phyloP scores from a whole-genome alignment of 2,113 vertebrate species.

The Amphiprion percula region DNA sequence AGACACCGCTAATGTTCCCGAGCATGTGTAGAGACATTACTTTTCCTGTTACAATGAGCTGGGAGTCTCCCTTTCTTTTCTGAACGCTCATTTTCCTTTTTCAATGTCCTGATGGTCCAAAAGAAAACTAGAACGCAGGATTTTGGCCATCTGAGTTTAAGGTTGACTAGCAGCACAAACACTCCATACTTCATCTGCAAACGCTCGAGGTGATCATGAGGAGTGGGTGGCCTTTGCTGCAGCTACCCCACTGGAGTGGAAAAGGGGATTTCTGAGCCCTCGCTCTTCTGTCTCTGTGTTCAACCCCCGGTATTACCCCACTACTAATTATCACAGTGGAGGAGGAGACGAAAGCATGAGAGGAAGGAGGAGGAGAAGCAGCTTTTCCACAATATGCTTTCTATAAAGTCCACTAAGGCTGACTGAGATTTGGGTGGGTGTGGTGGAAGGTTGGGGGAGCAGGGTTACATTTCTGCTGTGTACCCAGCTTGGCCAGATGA shows the following conservation, averaged over 20 bases:
- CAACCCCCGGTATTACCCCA: constrained; percentile 61
- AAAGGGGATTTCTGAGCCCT: constrained; percentile 74
- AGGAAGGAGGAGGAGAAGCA: constrained; percentile 36
- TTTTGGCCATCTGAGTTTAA: constrained; percentile 30
- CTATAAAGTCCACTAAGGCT: constrained; percentile 64
- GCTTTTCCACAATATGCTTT: constrained; percentile 75
- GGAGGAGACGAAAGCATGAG: constrained; percentile 48
- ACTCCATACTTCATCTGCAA: constrained; percentile 48
- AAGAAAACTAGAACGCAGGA: constrained; percentile 27
- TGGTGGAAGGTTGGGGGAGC: constrained; percentile 48
- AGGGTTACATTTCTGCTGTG: constrained; percentile 56
- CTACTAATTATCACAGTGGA: constrained; percentile 78
- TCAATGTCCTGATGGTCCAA: constrained; percentile 4
- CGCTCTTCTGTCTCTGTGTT: constrained; percentile 50
- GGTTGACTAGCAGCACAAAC: constrained; percentile 20
- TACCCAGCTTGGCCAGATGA: constrained; percentile 53
- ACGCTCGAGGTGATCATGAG: constrained; percentile 44
- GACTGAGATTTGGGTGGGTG: constrained; percentile 64
- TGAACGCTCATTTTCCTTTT: constrained; percentile 36
- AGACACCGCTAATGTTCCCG: constrained; percentile 73
- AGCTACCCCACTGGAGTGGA: constrained; percentile 70
- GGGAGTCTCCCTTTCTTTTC: constrained; percentile 49
- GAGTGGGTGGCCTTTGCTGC: constrained; percentile 53
- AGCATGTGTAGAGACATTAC: constrained; percentile 64
- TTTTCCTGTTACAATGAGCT: constrained; percentile 69